Base-by-base conservation (phyloP, 1,140 invertebrate species). In the Pseudomyrmex cubaensis region DNA sequence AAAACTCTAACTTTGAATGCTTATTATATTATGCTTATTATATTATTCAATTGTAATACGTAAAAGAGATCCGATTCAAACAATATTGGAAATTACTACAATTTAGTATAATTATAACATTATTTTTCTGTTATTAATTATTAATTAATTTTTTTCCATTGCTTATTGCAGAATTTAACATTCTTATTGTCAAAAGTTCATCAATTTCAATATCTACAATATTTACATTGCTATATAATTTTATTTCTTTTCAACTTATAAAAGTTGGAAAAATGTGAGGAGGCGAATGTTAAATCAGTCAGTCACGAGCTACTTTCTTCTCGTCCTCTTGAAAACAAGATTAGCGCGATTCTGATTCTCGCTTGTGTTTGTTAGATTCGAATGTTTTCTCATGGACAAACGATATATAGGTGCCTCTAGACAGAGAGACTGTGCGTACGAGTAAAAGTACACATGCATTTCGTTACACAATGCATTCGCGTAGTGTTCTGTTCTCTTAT, bases 381-480 rank as follows among this genome's bases (percentile, higher is more conserved):
- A 80, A 70, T 72, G 20, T 20, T 48, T n/a, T 46, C 7, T 64
- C 35, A 35, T 46, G 35, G 15, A 44, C 22, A 20, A 70, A n/a
- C 8, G 73, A 15, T 59, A 46, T 7, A 35, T 70, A 44, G 66
- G 64, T 25, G 44, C 1, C 59, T 52, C 22, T 59, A 25, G 17
- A 48, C 22, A 70, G 10, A 77, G 25, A 3, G 35, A 77, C 54
- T 52, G 44, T 80, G 66, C 70, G 78, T 82, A 75, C 10, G 9
- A 48, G 70, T 80, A 80, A 72, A 80, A 72, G 76, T 78, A 25
- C 15, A 66, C 7, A 22, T 4, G 15, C 15, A 56, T 17, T 35
- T 52, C 12, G 13, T 87, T 88, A 59, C 52, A 85, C 83, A 87
- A 88, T 85, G 12, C 59, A 50, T 62, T 66, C 12, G 46, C 70